Conservation (phyloP, 2,797 vertebrate species). For the Pygocentrus nattereri region DNA sequence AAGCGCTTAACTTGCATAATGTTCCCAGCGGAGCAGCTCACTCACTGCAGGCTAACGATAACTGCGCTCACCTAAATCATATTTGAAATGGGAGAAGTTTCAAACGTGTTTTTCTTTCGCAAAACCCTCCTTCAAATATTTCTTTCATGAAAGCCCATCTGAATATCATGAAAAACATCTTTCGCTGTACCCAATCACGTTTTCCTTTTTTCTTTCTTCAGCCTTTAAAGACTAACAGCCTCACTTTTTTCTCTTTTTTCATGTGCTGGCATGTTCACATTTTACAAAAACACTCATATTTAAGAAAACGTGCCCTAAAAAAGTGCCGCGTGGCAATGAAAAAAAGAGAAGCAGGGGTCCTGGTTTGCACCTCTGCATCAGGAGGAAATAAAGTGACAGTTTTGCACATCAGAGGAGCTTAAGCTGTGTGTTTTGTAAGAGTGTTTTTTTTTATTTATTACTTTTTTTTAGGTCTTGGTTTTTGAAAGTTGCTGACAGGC, state of each 20-base stretch:
- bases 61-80: slow-evolving; percentile 6
- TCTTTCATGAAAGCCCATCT: slow-evolving; percentile 7
- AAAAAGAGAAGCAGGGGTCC: slow-evolving; percentile 11
- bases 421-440: slow-evolving; percentile 75
- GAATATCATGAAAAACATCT: not conserved
- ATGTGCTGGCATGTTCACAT: not conserved
- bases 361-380: slow-evolving; percentile 41
- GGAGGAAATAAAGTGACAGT: slow-evolving; percentile 65
- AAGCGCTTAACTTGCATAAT: slow-evolving; percentile 28
- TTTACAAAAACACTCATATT: not conserved
- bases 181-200: not conserved
- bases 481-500: slow-evolving; percentile 67
- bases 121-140: slow-evolving; percentile 25
- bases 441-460: slow-evolving; percentile 56
- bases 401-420: slow-evolving; percentile 76
- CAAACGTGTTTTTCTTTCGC: slow-evolving; percentile 1
- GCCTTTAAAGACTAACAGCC: not conserved
- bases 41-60: slow-evolving; percentile 35
- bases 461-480: not conserved
- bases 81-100: slow-evolving; percentile 20
- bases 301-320: slow-evolving; percentile 11
- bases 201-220: not conserved
- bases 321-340: slow-evolving; percentile 66
- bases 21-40: slow-evolving; percentile 6
- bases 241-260: not conserved